Evolutionary conservation across 2,888 invertebrate genomes (phyloP).

Genomic region (Argyresthia albistria): DNA sequence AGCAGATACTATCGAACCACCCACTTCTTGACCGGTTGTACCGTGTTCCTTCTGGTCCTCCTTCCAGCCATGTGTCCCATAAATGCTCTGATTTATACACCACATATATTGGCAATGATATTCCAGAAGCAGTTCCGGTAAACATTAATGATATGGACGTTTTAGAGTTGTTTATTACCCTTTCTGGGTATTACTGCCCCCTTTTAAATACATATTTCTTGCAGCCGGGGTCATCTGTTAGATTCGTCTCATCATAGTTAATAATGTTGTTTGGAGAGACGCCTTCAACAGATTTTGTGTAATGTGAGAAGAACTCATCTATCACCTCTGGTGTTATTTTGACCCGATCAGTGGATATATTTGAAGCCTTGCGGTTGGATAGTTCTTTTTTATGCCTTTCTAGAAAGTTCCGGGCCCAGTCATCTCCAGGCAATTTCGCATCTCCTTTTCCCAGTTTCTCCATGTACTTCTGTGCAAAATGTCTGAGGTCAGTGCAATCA

Average conservation of each 20-base stretch:
- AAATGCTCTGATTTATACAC: constrained; percentile 38
- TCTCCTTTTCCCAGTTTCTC: background rate
- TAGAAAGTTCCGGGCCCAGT: background rate
- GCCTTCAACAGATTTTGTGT: background rate
- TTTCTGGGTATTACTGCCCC: constrained; percentile 30
- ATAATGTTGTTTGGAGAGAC: background rate
- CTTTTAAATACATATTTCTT: constrained; percentile 20
- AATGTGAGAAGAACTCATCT: background rate
- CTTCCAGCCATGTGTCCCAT: constrained; percentile 34
- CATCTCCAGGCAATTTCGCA: background rate
- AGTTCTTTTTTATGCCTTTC: background rate
- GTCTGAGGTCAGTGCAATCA: background rate
- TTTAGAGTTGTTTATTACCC: constrained; percentile 30
- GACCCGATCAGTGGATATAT: background rate
- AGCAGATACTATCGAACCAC: constrained; percentile 30
- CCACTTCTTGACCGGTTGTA: constrained; percentile 35
- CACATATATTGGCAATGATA: constrained; percentile 33
- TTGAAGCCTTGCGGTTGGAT: background rate
- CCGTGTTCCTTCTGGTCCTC: constrained; percentile 28
- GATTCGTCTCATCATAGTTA: constrained; percentile 7
- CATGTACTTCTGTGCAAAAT: background rate
- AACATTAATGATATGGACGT: constrained; percentile 32
- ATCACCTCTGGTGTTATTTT: background rate
- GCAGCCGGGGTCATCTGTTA: constrained; percentile 5
- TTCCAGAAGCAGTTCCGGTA: constrained; percentile 29